phyloP scores from a whole-genome alignment of 2,113 vertebrate species.

The Ranitomeya imitator region DNA sequence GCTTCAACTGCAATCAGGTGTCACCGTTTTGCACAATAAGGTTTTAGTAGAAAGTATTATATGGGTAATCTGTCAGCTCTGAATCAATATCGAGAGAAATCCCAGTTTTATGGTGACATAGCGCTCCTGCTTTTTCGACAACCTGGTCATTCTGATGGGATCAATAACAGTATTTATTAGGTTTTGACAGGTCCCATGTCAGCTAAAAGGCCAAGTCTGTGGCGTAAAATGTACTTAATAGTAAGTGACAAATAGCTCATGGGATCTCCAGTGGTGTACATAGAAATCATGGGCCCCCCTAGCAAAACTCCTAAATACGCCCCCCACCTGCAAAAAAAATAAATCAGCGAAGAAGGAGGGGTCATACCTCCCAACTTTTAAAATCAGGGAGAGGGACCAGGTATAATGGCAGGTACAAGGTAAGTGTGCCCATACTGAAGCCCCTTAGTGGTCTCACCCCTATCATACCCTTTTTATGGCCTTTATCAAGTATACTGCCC shows the following conservation, averaged over 20 bases:
- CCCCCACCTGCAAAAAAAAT: too few relatives aligned
- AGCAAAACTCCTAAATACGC: too few relatives aligned
- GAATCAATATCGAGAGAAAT: not conserved
- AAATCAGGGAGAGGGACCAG: too few relatives aligned
- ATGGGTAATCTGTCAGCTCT: not conserved
- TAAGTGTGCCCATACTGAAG: too few relatives aligned
- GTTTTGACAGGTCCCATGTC: not conserved
- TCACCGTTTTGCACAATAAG: not conserved
- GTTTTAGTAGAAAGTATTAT: not conserved
- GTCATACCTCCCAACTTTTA: too few relatives aligned
- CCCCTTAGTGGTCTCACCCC: too few relatives aligned
- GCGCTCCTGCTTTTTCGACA: not conserved
- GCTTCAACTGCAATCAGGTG: not conserved
- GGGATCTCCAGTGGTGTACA: too few relatives aligned
- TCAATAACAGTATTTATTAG: not conserved
- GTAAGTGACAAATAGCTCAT: not conserved
- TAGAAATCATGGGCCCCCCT: too few relatives aligned
- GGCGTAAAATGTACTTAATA: not conserved
- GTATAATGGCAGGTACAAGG: too few relatives aligned
- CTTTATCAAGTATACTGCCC: too few relatives aligned
- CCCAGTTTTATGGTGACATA: conserved; percentile 13
- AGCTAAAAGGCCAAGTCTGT: not conserved
- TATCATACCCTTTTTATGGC: too few relatives aligned
- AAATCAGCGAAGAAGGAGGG: too few relatives aligned
- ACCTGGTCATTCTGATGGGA: not conserved